Conservation (phyloP, 2,797 vertebrate species). For the Eutrigla gurnardus region DNA sequence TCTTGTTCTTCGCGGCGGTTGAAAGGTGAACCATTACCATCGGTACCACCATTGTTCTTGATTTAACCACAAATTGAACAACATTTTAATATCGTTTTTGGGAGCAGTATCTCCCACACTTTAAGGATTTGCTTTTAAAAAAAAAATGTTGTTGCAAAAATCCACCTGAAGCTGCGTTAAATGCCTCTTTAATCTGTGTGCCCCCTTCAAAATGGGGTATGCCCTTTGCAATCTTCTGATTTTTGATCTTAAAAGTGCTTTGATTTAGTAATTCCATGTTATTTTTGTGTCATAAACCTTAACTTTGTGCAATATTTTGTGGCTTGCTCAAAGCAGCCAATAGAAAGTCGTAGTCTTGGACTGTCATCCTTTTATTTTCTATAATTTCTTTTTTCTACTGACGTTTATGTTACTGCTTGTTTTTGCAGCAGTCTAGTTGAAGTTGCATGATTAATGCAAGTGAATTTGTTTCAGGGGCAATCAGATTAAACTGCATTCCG, state of each 20-base stretch:
- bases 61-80: conserved; percentile 20
- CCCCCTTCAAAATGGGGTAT: conserved; percentile 9
- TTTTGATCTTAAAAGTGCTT: conserved; percentile 56
- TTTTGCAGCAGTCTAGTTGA: conserved; percentile 54
- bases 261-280: conserved; percentile 41
- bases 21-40: background rate
- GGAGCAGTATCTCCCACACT: background rate
- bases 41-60: background rate
- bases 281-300: conserved; percentile 45
- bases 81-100: background rate
- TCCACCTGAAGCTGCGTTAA: background rate
- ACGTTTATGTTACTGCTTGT: conserved; percentile 56
- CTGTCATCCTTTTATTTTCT: conserved; percentile 38
- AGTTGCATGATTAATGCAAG: conserved; percentile 57
- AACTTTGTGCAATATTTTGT: conserved; percentile 75
- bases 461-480: conserved; percentile 49
- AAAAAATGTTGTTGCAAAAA: conserved; percentile 5
- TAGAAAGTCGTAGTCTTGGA: conserved; percentile 45
- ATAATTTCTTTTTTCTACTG: conserved; percentile 60
- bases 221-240: conserved; percentile 32
- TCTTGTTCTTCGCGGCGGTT: conserved; percentile 8
- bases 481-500: conserved; percentile 81
- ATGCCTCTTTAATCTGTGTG: conserved; percentile 11
- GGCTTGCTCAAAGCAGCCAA: conserved; percentile 60
- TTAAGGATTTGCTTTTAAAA: conserved; percentile 12